A percentile compares a stretch with the other conserved stretches of the same genome.
Evolutionary conservation across 2,797 vertebrate species (phyloP).

Genomic region (Eulemur coronatus): DNA sequence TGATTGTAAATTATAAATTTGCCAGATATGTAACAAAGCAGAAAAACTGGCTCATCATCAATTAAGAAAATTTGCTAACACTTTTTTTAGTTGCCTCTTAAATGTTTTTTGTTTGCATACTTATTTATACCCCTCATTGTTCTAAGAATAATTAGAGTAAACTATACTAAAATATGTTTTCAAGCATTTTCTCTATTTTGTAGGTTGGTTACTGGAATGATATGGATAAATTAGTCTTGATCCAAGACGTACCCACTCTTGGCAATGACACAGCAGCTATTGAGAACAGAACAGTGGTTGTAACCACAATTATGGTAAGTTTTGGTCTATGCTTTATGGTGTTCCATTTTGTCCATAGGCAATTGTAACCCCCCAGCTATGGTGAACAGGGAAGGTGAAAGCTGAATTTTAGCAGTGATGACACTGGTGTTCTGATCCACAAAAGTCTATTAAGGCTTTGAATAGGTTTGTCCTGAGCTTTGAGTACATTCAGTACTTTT

Average conservation of each 20-base stretch:
- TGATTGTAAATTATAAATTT: background rate
- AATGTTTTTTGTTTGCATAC: background rate
- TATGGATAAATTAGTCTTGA: slow-evolving; percentile 96
- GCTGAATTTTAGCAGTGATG: slow-evolving; percentile 41
- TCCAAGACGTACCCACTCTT: slow-evolving; percentile 93
- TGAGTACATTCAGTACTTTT: background rate
- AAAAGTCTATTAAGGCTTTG: slow-evolving; percentile 48
- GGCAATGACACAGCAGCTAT: slow-evolving; percentile 95
- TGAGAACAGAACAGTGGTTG: slow-evolving; percentile 98
- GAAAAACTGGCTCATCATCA: background rate
- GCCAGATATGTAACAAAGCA: background rate
- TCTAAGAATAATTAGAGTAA: background rate
- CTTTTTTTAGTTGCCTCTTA: background rate
- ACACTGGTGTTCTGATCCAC: background rate
- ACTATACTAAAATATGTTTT: slow-evolving; percentile 21
- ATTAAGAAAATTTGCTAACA: background rate
- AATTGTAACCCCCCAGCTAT: slow-evolving; percentile 62
- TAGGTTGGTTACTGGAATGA: slow-evolving; percentile 99
- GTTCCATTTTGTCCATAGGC: slow-evolving; percentile 61
- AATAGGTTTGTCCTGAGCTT: slow-evolving; percentile 60
- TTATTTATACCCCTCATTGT: background rate
- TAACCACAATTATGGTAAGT: slow-evolving; percentile 99
- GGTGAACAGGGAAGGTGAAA: slow-evolving; percentile 47
- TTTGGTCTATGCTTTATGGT: slow-evolving; percentile 71
- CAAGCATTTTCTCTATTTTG: slow-evolving; percentile 69